Base-by-base conservation (phyloP, 1,140 invertebrate genomes). In the Leptinotarsa lineolata region DNA sequence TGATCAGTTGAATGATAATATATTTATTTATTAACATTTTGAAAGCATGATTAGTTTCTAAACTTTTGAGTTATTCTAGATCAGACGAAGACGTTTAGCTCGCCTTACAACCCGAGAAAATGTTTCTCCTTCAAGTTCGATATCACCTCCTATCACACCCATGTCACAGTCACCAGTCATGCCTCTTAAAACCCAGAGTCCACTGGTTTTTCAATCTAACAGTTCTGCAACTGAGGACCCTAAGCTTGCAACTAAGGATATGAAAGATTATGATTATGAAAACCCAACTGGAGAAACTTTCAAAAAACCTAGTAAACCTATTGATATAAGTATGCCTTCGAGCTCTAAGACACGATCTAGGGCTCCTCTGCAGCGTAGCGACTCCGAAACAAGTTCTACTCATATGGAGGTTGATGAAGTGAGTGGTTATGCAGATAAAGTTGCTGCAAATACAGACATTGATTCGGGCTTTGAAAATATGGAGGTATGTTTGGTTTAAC, bases 381-480 rank as follows among this genome's bases (percentile, higher is more conserved):
- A 83, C 72, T 81, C 81, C 3, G 83, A 83, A 72, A 83, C 81
- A 1, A 84, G 82, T 76, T 85, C 84, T 4, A 84, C 81, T 58
- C 84, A 84, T 72, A 90, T 89, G 90, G 90, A 89, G 81, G 87
- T 89, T 15, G 89, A 89, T 77, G 88, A 90, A 70, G 85, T 76
- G 45, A 85, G 84, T 73, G 79, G 80, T 11, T 78, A 78, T 72
- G 78, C 85, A 44, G 86, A 87, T 77, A 86, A 89, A 73, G 83
- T 82, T 70, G 86, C 85, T 74, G 87, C 80, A 67, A 85, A 85
- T 70, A 86, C 89, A 46, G 91, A 92, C 84, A 90, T 92, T 54
- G 91, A 92, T 85, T 92, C 91, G 59, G 91, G 91, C 13, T 91
- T 92, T 81, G 92, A 92, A 83, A 92, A 90, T 80, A 93, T 92